phyloP scores from a whole-genome alignment of 2,888 invertebrate genomes.

The Exocentrus adspersus region DNA sequence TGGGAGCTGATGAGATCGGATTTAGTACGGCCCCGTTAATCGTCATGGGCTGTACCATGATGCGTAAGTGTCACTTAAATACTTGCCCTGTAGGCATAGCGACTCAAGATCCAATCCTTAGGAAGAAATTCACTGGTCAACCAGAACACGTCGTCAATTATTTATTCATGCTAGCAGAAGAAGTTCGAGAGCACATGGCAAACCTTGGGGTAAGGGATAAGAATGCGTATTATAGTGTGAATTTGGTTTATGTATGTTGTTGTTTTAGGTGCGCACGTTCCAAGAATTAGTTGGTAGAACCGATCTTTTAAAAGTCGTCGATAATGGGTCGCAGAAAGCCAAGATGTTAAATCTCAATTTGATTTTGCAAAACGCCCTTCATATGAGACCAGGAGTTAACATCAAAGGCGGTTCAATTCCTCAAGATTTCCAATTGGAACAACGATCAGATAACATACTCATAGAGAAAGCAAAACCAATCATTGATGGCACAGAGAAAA shows the following conservation, averaged over 20 bases:
- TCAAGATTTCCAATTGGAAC: constrained; percentile 89
- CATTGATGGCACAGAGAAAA: constrained; percentile 75
- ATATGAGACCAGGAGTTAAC: constrained; percentile 89
- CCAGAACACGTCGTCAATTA: constrained; percentile 98
- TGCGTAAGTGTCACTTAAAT: constrained; percentile 99
- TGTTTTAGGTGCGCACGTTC: constrained; percentile 56
- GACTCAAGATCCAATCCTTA: constrained; percentile 94
- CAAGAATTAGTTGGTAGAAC: constrained; percentile 90
- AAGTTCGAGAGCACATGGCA: constrained; percentile 93
- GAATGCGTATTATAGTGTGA: background rate
- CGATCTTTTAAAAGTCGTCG: constrained; percentile 83
- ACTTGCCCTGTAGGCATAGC: constrained; percentile 99
- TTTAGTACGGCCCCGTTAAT: constrained; percentile 98
- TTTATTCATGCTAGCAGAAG: constrained; percentile 97
- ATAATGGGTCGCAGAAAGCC: constrained; percentile 80
- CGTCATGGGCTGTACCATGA: constrained; percentile 99
- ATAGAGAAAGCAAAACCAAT: constrained; percentile 79
- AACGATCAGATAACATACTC: constrained; percentile 81
- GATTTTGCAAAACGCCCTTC: constrained; percentile 88
- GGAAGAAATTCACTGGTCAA: constrained; percentile 97
- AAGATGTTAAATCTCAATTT: constrained; percentile 84
- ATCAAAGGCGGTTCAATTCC: constrained; percentile 85
- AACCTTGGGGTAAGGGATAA: constrained; percentile 82
- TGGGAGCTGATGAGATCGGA: constrained; percentile 99
- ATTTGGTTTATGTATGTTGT: background rate